Evolutionary conservation across 2,113 vertebrate species (phyloP).

Genomic region (Tauraco erythrolophus): DNA sequence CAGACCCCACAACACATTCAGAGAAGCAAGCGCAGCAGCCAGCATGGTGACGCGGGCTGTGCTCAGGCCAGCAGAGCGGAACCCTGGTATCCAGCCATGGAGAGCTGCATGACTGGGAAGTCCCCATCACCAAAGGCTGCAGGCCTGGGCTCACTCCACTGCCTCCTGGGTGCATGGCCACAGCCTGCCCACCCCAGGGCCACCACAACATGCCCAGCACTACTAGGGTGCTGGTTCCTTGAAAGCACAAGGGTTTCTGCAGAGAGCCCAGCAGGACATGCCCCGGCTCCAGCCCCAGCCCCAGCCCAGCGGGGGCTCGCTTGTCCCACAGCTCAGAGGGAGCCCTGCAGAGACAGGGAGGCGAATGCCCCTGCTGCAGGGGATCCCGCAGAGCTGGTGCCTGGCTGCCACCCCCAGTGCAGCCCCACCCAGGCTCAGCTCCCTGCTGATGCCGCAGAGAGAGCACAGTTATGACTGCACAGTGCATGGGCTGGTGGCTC

Average conservation of each 20-base stretch:
- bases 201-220: background rate
- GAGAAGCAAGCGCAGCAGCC: background rate
- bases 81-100: background rate
- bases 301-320: background rate
- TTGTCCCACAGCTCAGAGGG: background rate
- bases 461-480: too few species aligned
- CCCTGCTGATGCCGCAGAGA: too few species aligned
- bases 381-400: too few species aligned
- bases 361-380: too few species aligned
- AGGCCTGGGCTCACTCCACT: background rate
- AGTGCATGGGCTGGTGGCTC: too few species aligned
- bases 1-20: accelerated
- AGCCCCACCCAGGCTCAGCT: too few species aligned
- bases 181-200: background rate
- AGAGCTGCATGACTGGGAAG: background rate
- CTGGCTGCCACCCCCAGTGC: too few species aligned
- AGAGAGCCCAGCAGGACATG: background rate
- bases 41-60: accelerated
- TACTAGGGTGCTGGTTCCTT: too few species aligned
- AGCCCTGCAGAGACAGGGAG: too few species aligned
- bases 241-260: background rate
- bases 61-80: accelerated
- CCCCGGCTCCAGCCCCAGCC: background rate
- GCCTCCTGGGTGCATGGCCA: background rate
- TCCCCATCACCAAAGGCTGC: background rate